Evolutionary conservation across 2,797 vertebrate species (phyloP).

Genomic region (Xenopus petersii): DNA sequence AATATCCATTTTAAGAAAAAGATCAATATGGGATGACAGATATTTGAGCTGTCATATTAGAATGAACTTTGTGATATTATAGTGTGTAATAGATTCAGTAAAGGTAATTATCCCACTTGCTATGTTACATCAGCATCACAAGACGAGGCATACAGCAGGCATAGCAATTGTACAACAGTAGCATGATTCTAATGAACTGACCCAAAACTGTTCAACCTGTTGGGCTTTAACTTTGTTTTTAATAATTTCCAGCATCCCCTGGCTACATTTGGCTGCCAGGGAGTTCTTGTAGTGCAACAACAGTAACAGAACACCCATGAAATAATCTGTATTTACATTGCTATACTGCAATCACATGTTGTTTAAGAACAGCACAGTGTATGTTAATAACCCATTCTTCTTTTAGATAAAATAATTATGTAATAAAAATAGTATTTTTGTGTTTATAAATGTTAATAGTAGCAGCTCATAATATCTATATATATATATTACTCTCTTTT

Average conservation of each 20-base stretch:
- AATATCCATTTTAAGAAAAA: too few relatives aligned
- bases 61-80: too few relatives aligned
- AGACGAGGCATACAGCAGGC: too few relatives aligned
- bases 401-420: not conserved
- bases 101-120: too few relatives aligned
- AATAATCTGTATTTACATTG: not conserved
- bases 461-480: not conserved
- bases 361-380: not conserved
- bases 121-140: too few relatives aligned
- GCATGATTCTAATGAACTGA: too few relatives aligned
- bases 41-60: too few relatives aligned
- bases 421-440: slow-evolving; percentile 12
- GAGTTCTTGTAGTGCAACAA: not conserved
- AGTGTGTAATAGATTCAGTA: too few relatives aligned
- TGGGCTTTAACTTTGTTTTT: not conserved
- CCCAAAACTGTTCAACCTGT: not conserved
- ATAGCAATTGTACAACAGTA: too few relatives aligned
- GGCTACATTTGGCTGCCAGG: not conserved
- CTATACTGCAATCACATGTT: not conserved
- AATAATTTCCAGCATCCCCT: not conserved
- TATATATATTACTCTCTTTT: not conserved
- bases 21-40: too few relatives aligned
- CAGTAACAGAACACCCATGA: not conserved
- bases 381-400: not conserved
- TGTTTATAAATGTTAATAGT: not conserved